Base-by-base conservation (phyloP, 1,140 invertebrate genomes). In the Aphis gossypii region DNA sequence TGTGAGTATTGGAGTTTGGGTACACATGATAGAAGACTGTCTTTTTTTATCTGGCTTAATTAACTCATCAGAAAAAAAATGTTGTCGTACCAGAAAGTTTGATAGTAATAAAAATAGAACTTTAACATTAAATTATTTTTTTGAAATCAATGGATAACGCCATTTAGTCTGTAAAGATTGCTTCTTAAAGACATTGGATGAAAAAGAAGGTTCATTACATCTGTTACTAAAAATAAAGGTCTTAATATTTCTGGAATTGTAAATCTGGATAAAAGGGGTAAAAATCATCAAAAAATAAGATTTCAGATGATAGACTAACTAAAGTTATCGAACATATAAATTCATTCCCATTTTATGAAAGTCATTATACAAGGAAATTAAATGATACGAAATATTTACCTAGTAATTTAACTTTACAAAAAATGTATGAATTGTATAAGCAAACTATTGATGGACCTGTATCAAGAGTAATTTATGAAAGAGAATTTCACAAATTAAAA, bases 401-500 rank as follows among this genome's bases (percentile, higher is more conserved):
- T 25, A 84, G 41, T 84, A 23, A 84, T 44, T 83, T 83, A 38
- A 84, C 11, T 84, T 84, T 84, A 44, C 38, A 88, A 30, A 88
- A 51, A 88, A 51, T 48, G 30, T 48, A 88, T 51, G 20, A 35
- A 35, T 8, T 88, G 1, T 88, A 51, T 88, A 51, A 51, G 48
- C 9, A 87, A 48, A 87, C 11, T 48, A 87, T 48, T 48, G 11
- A 30, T 87, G 86, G 44, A 48, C 25, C 25, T 46, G 11, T 35
- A 48, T 87, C 86, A 9, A 48, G 25, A 60, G 25, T 60, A 30
- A 60, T 60, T 87, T 87, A 48, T 87, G 25, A 38, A 88, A 93
- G 94, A 84, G 90, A 94, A 30, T 93, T 94, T 83, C 92, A 93
- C 76, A 76, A 48, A 87, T 84, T 94, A 88, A 94, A 93, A 51